These are phyloP conservation scores for Halcyon smyrnensis DNA, from an alignment of 2,797 vertebrate genomes.

Conservation along the genomic window DNA sequence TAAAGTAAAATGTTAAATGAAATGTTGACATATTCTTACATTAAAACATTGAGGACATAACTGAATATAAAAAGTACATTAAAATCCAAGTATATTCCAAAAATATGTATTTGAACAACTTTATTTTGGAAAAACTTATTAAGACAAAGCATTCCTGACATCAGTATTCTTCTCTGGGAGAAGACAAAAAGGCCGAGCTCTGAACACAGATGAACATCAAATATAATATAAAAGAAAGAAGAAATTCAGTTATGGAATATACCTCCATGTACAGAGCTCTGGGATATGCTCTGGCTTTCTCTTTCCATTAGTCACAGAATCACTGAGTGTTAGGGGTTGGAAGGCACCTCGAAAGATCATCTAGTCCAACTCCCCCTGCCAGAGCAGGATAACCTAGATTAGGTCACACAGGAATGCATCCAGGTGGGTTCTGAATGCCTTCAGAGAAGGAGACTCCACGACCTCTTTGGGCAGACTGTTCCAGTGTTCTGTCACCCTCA, in stretches of 20 bases:
- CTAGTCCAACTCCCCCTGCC: too few relatives aligned
- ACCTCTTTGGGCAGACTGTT: too few relatives aligned
- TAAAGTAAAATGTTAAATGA: background rate
- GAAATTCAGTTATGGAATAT: background rate
- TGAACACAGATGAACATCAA: background rate
- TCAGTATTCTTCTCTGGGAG: background rate
- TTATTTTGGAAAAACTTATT: background rate
- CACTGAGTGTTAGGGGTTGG: too few relatives aligned
- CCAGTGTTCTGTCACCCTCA: too few relatives aligned
- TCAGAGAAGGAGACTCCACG: too few relatives aligned
- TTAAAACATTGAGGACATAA: background rate
- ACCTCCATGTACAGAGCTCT: background rate
- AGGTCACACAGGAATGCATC: too few relatives aligned
- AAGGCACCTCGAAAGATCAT: too few relatives aligned
- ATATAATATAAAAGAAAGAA: background rate
- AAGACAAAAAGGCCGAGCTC: background rate
- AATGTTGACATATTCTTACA: background rate
- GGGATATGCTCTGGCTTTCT: background rate
- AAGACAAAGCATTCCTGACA: background rate
- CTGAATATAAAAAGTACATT: background rate
- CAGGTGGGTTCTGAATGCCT: too few relatives aligned
- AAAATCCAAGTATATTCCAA: background rate
- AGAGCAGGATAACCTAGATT: too few relatives aligned
- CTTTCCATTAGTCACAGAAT: background rate
- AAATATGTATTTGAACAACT: background rate